Conservation (phyloP, 2,113 vertebrate genomes). For the Phylloscopus trochiloides region DNA sequence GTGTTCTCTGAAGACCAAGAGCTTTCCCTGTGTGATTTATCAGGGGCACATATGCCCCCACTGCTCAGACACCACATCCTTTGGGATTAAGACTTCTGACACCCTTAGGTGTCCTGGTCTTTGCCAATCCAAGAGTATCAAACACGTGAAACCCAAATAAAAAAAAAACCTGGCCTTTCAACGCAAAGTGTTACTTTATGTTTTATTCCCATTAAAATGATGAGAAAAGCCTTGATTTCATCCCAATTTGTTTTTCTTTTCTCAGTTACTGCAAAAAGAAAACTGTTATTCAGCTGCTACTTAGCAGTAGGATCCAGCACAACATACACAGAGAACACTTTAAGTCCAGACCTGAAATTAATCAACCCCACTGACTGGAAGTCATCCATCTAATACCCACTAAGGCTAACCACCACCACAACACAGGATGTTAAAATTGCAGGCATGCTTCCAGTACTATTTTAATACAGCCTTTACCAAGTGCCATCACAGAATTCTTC, state of each 20-base stretch:
- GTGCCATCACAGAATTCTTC: neutral
- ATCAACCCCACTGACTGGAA: neutral
- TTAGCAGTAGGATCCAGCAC: neutral
- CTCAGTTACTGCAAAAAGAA: neutral
- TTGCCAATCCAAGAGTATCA: neutral
- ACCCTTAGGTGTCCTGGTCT: neutral
- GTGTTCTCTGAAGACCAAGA: neutral
- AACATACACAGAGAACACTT: neutral
- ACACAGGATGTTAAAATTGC: neutral
- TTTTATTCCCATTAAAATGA: neutral
- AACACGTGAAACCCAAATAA: accelerated
- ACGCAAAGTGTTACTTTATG: accelerated
- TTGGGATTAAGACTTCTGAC: neutral
- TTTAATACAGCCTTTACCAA: neutral
- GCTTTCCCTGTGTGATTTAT: neutral
- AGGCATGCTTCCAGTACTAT: neutral
- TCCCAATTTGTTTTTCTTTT: neutral
- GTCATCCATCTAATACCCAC: neutral
- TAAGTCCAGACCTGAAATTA: neutral
- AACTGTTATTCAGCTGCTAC: neutral
- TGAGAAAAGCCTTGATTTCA: neutral
- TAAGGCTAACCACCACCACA: slow-evolving; percentile 7
- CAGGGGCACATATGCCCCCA: accelerated
- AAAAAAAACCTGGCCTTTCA: neutral
- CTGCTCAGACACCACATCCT: neutral